Evolutionary conservation across 2,888 invertebrate genomes (phyloP), one percentile per base, ranked within the genome.

Genomic region (Eristalis intricaria): DNA sequence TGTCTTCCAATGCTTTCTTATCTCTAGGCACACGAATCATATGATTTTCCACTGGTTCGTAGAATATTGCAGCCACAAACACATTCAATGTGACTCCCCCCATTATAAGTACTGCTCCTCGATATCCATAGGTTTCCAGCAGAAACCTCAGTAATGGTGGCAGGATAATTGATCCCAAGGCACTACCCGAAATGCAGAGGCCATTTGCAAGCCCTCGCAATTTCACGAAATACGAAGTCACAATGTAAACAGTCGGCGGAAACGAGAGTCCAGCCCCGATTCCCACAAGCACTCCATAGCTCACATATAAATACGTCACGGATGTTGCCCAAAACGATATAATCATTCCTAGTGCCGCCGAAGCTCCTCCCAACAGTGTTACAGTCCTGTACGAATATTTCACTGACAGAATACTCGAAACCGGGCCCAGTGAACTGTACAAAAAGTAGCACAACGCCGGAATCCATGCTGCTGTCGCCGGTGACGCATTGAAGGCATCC

Each of bases 171-270:
- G 97, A 97, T 15, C 97, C 97, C 89, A 97, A 94, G 0, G 97
- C 97, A 89, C 97, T 97, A 19, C 97, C 97, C 0, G 97, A 97
- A 94, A 97, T 97, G 90, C 97, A 97, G 26, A 97, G 95, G 0
- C 97, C 97, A 92, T 97, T 97, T 61, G 97, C 97, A 15, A 97
- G 94, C 0, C 97, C 97, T 63, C 97, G 94, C 11, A 96, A 93
- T 65, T 95, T 94, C 60, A 96, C 95, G 93, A 97, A 97, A 93
- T 97, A 97, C 82, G 97, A 97, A 70, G 97, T 97, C 89, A 97
- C 97, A 89, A 97, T 97, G 93, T 97, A 97, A 43, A 98, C 97
- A 0, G 97, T 97, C 2, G 97, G 97, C 0, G 97, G 97, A 93
- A 97, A 98, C 0, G 97, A 96, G 10, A 97, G 93, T 0, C 97